Base-by-base conservation (phyloP, 2,888 invertebrate genomes). In the Dendrolimus houi region DNA sequence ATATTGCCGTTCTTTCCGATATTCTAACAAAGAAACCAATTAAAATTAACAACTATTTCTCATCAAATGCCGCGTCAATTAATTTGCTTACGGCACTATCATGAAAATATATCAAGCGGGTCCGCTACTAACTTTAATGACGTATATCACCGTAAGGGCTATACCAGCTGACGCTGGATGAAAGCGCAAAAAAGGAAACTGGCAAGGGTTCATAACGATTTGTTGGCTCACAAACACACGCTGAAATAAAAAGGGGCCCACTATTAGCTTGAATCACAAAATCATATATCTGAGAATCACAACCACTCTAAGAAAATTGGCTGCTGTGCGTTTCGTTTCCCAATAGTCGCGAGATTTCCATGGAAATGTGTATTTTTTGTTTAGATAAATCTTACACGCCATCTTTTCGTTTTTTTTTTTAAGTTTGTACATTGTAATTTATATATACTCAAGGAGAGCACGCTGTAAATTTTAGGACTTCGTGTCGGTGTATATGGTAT, bases 191-290 rank as follows among this genome's bases (percentile, higher is more conserved):
- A 47, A 47, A 47, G 47, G 47, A 8, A 47, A 47, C 47, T 52
- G 59, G 42, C 41, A 53, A 53, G 56, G 55, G 55, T 53, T 59
- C 56, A 59, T 56, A 56, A 56, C 53, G 56, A 56, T 59, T 59
- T 59, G 59, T 59, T 57, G 55, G 53, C 55, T 55, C 47, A 54
- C 42, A 57, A 53, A 41, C 57, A 52, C 54, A 53, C 53, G 40
- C 57, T 47, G 47, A 47, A 47, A 47, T 47, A 47, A 47, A 47
- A 47, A 47, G 47, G 47, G 47, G 47, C 47, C 47, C 10, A 47
- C 47, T 47, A 47, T 47, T 47, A 47, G 47, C 47, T 47, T 12
- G 47, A 47, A 47, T 47, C 47, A 47, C 47, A 47, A 47, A 47
- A 47, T 47, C 47, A 47, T 47, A 47, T 47, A 47, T 47, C 47